These are phyloP conservation scores for Micoletzkya japonica DNA, from an alignment of 2,888 invertebrate genomes.

Conservation along the genomic window DNA sequence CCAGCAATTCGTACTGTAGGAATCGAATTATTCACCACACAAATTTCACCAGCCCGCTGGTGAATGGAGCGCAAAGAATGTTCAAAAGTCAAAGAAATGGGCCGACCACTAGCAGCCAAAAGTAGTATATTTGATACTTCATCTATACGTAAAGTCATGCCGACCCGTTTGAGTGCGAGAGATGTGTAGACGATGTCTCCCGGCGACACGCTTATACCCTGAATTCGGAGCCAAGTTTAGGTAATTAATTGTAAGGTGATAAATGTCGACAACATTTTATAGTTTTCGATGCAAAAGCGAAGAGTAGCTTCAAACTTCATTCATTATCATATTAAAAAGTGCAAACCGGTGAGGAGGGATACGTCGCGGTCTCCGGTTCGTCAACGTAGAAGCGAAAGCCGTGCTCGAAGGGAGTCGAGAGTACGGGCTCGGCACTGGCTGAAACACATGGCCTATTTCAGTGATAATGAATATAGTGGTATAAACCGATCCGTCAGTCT, in stretches of 20 bases:
- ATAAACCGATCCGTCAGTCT: too few species aligned
- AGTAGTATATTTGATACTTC: neutral
- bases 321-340: neutral
- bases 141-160: too few species aligned
- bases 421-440: constrained; percentile 36
- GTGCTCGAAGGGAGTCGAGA: constrained; percentile 53
- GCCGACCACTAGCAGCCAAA: too few species aligned
- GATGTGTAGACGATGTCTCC: constrained; percentile 51
- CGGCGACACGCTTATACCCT: constrained; percentile 60
- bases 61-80: too few species aligned
- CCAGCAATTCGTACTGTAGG: constrained; percentile 42
- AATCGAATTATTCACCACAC: too few species aligned
- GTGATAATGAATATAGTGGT: too few species aligned
- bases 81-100: too few species aligned
- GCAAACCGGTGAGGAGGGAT: constrained; percentile 13
- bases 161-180: constrained; percentile 44
- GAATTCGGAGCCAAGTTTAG: too few species aligned
- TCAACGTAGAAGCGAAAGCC: constrained; percentile 60
- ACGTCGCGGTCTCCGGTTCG: constrained; percentile 35
- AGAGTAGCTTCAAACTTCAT: neutral
- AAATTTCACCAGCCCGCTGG: too few species aligned
- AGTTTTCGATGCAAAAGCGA: neutral
- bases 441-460: too few species aligned
- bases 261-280: neutral
- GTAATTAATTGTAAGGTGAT: neutral